These are phyloP conservation scores for Drosophila bocki DNA, from an alignment of 1,140 invertebrate species.

Conservation along the genomic window DNA sequence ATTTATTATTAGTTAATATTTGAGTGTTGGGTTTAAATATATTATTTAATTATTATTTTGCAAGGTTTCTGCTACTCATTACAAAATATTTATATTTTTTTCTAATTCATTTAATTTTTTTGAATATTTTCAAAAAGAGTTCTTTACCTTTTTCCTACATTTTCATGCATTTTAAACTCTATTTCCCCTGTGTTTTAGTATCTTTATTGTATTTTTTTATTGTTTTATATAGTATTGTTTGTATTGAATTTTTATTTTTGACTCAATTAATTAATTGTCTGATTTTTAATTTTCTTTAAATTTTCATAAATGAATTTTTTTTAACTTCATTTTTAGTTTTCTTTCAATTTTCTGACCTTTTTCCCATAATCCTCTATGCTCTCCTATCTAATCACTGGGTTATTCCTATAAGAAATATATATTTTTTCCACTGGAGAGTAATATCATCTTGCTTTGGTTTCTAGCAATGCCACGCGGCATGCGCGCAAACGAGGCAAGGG, in stretches of 20 bases:
- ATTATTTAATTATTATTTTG: neutral
- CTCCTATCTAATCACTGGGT: neutral
- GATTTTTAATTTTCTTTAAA: neutral
- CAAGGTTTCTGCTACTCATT: neutral
- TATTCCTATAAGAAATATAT: neutral
- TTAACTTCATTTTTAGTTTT: too few relatives aligned
- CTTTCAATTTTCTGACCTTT: too few relatives aligned
- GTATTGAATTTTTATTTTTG: too few relatives aligned
- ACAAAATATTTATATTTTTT: neutral
- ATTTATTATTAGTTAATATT: neutral
- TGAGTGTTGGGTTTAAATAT: neutral
- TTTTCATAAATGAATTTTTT: too few relatives aligned
- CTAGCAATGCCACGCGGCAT: constrained; percentile 76
- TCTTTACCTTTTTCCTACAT: neutral
- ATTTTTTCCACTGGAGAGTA: constrained; percentile 4
- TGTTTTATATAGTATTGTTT: too few relatives aligned
- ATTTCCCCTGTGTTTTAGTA: too few relatives aligned
- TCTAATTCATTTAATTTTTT: too few relatives aligned
- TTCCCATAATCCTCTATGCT: neutral
- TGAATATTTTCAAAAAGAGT: neutral
- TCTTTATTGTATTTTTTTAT: too few relatives aligned
- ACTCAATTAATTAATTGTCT: neutral
- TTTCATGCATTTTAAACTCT: neutral
- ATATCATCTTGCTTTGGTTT: constrained; percentile 62
- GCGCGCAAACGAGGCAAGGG: constrained; percentile 62